phyloP scores from a whole-genome alignment of 2,113 vertebrate species.

The Columba livia region DNA sequence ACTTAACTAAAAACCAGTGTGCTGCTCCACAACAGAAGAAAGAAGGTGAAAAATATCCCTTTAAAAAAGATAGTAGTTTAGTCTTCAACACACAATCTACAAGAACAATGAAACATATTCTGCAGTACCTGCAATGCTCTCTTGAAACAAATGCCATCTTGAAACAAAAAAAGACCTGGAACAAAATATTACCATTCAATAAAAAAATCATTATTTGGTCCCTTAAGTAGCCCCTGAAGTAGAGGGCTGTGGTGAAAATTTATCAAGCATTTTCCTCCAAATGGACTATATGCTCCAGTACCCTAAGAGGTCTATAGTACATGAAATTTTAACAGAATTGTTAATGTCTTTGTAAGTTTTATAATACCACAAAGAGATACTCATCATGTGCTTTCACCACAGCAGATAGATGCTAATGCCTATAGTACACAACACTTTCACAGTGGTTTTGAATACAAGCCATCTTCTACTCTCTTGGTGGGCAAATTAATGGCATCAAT shows the following conservation, averaged over 20 bases:
- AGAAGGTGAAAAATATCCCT: not conserved
- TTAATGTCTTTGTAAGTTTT: slow-evolving; percentile 79
- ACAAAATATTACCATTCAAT: slow-evolving; percentile 68
- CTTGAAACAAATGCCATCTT: slow-evolving; percentile 23
- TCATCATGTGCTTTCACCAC: slow-evolving; percentile 35
- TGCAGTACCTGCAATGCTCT: not conserved
- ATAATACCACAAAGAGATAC: slow-evolving; percentile 72
- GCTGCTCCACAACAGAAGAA: not conserved
- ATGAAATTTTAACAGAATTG: slow-evolving; percentile 77
- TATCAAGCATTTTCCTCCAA: slow-evolving; percentile 35
- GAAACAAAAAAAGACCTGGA: not conserved
- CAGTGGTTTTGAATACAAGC: not conserved
- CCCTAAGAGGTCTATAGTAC: slow-evolving; percentile 31
- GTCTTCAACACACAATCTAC: not conserved
- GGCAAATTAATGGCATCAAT: slow-evolving; percentile 65
- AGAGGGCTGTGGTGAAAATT: slow-evolving; percentile 41
- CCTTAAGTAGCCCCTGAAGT: slow-evolving; percentile 78
- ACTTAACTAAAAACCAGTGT: not conserved
- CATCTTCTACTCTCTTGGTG: not conserved
- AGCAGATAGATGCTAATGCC: slow-evolving; percentile 61
- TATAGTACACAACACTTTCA: slow-evolving; percentile 30
- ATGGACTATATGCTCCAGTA: slow-evolving; percentile 52
- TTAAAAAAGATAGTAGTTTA: not conserved
- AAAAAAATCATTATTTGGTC: slow-evolving; percentile 74
- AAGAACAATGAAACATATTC: not conserved